Evolutionary conservation across 2,797 vertebrate genomes (phyloP), one percentile per base, ranked within the genome.

Genomic region (Melanogrammus aeglefinus): DNA sequence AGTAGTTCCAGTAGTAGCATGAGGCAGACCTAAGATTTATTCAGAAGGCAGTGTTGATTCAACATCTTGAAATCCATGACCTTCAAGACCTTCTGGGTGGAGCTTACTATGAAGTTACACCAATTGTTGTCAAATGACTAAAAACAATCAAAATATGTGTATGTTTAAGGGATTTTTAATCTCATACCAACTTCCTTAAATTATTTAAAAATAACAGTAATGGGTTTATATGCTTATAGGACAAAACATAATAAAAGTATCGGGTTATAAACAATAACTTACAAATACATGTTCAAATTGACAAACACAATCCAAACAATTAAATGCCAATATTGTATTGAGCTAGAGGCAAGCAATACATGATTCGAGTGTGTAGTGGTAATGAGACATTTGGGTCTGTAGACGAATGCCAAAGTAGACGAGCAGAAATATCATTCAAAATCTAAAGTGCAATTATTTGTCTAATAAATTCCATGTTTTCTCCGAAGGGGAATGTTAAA

Each of bases 391-490:
- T 33, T 4, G 33, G 70, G 70, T 69, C n/a, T 69, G 63, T 13
- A 69, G 63, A 83, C 82, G 24, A 74, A 74, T 87, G 91, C 90
- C 87, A 38, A 7, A 91, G 92, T 90, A 88, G 83, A 86, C 87
- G 82, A 83, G 83, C 86, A 63, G 86, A 79, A 79, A 87, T 85
- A 87, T 87, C 41, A 44, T 44, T 44, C 76, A 85, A 80, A 82
- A 75, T 85, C 86, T 92, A 91, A 92, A 92, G 91, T 92, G 92
- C 92, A 92, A 84, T 77, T 82, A 78, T 86, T 80, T 72, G 75
- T 84, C 66, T 83, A 83, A 87, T 85, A 73, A 77, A 82, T 87
- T 70, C 74, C 71, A 71, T 24, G 27, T 85, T 81, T 85, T 80
- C 73, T 87, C 79, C 77, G 7, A n/a, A 79, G 78, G 82, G 88